These are phyloP conservation scores for Oostethus manadensis DNA, from an alignment of 2,113 vertebrate genomes.

Conservation along the genomic window DNA sequence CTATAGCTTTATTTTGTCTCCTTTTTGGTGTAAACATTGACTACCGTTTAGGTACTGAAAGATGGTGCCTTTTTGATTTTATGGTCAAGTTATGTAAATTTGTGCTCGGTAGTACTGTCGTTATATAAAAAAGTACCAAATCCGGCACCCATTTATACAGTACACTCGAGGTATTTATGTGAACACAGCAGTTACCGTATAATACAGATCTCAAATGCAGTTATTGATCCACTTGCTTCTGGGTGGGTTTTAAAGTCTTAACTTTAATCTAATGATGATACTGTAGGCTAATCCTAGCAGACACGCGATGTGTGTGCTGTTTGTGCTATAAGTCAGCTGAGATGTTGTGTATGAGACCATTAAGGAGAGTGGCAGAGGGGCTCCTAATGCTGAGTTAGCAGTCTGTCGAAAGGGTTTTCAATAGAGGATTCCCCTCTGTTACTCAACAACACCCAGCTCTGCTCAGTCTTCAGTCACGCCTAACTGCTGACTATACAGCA, in stretches of 20 bases:
- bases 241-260: constrained; percentile 18
- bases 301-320: background rate
- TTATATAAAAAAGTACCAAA: no score
- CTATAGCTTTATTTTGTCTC: no score
- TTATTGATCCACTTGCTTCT: constrained; percentile 7
- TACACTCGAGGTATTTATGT: constrained; percentile 3
- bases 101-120: no score
- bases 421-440: constrained; percentile 33
- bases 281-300: constrained; percentile 19
- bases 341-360: background rate
- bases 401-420: constrained; percentile 18
- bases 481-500: constrained; percentile 18
- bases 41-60: no score
- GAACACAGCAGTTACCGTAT: constrained; percentile 18
- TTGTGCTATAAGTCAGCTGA: constrained; percentile 8
- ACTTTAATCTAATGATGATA: constrained; percentile 21
- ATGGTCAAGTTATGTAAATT: no score
- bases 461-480: constrained; percentile 1
- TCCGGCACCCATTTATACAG: background rate
- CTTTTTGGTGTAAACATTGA: no score
- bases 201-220: constrained; percentile 19
- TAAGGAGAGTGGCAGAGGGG: constrained; percentile 16
- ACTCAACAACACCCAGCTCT: constrained; percentile 13
- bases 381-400: background rate
- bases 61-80: no score